Percentiles rank a stretch among this genome's conserved stretches.
Evolutionary conservation across 1,140 invertebrate species (phyloP).

Genomic region (Lasioglossum albipes): DNA sequence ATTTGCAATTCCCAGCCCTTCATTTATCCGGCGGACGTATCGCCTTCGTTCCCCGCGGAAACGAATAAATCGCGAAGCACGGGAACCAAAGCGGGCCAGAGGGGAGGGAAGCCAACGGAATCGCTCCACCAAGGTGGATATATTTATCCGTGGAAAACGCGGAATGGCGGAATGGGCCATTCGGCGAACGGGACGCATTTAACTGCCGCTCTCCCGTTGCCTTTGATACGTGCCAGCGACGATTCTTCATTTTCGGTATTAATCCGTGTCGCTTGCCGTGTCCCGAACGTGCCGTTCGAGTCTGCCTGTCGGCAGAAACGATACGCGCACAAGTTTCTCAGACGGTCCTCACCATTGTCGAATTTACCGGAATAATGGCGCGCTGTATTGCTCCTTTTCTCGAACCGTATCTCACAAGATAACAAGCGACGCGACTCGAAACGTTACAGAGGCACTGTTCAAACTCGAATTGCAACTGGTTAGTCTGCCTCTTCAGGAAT

Average conservation of each 20-base stretch:
- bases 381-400: too few species aligned
- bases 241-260: constrained; percentile 37
- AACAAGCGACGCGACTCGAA: too few species aligned
- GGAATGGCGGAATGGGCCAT: background rate
- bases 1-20: constrained; percentile 19
- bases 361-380: too few species aligned
- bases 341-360: too few species aligned
- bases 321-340: too few species aligned
- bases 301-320: background rate
- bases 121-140: background rate
- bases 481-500: too few species aligned
- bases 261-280: constrained; percentile 19
- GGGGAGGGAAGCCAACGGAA: too few species aligned
- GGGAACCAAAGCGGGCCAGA: background rate
- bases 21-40: constrained; percentile 20
- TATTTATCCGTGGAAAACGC: constrained; percentile 25
- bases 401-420: too few species aligned
- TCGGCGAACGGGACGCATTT: constrained; percentile 3
- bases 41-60: constrained; percentile 22
- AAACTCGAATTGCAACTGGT: too few species aligned
- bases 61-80: constrained; percentile 19
- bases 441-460: too few species aligned
- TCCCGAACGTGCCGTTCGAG: background rate
- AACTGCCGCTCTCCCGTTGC: background rate
- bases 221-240: constrained; percentile 16